A percentile compares a stretch with the other conserved stretches of the same genome.
Conservation (phyloP, 2,888 invertebrate genomes). For the Acrocera orbiculus region DNA sequence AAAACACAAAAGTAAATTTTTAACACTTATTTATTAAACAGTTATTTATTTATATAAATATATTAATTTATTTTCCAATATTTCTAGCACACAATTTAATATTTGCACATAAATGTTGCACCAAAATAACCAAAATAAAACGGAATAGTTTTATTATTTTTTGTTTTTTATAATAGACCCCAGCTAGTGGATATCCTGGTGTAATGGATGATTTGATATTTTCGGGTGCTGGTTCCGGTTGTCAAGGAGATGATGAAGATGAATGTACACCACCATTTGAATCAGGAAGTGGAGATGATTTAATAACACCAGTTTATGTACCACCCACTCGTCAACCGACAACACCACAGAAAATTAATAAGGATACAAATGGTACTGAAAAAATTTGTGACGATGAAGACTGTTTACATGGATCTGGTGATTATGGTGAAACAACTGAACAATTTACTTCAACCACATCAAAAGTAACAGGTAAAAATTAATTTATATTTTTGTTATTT, state of each 20-base stretch:
- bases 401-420: conserved; percentile 65
- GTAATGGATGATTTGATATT: conserved; percentile 79
- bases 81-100: conserved; percentile 4
- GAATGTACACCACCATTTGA: conserved; percentile 74
- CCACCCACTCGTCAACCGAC: conserved; percentile 61
- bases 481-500: background rate
- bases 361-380: conserved; percentile 21
- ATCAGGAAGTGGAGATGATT: conserved; percentile 72
- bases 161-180: conserved; percentile 40
- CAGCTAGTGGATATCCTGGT: conserved; percentile 60
- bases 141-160: background rate
- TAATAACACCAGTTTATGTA: conserved; percentile 83
- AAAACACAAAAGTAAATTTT: no score
- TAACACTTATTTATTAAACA: background rate
- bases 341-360: conserved; percentile 25
- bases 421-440: conserved; percentile 51
- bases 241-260: conserved; percentile 81
- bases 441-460: conserved; percentile 38
- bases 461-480: conserved; percentile 31
- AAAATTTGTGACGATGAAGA: conserved; percentile 73
- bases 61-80: conserved; percentile 3
- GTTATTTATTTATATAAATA: background rate
- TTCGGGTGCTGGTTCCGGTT: conserved; percentile 82
- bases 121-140: background rate
- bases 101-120: conserved; percentile 4